Conservation (phyloP, 2,113 vertebrate genomes). For the Lates calcarifer region DNA sequence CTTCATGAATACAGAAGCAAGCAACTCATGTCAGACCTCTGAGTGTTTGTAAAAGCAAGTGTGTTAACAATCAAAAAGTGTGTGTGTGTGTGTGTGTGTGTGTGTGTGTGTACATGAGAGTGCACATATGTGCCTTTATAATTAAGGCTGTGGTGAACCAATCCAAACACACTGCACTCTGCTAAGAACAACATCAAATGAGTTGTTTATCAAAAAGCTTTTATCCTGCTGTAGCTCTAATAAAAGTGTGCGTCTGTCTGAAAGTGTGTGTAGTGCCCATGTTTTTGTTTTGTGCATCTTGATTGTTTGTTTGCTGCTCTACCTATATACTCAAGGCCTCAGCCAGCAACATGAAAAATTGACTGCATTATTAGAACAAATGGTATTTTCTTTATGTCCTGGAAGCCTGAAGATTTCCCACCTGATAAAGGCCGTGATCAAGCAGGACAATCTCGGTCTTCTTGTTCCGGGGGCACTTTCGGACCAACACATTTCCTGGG, state of each 20-base stretch:
- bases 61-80: conserved; percentile 33
- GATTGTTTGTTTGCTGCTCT: conserved; percentile 38
- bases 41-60: conserved; percentile 30
- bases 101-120: conserved; percentile 6
- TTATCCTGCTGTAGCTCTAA: conserved; percentile 67
- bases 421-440: conserved; percentile 98
- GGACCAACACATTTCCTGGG: conserved; percentile 94
- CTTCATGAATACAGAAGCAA: conserved; percentile 35
- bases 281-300: conserved; percentile 26
- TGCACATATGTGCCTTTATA: conserved; percentile 23
- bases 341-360: conserved; percentile 76
- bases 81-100: conserved; percentile 28
- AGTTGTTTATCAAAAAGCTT: conserved; percentile 84
- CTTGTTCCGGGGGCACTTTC: conserved; percentile 85
- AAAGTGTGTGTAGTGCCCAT: conserved; percentile 31
- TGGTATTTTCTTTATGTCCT: conserved; percentile 53
- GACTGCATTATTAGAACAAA: conserved; percentile 72
- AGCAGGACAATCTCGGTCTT: conserved; percentile 91
- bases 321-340: conserved; percentile 52
- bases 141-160: conserved; percentile 57
- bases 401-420: conserved; percentile 67
- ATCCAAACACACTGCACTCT: conserved; percentile 59
- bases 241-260: conserved; percentile 54
- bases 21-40: conserved; percentile 30
- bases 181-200: conserved; percentile 72